Base-by-base conservation (phyloP, 2,797 vertebrate species). In the Rhinatrema bivittatum region DNA sequence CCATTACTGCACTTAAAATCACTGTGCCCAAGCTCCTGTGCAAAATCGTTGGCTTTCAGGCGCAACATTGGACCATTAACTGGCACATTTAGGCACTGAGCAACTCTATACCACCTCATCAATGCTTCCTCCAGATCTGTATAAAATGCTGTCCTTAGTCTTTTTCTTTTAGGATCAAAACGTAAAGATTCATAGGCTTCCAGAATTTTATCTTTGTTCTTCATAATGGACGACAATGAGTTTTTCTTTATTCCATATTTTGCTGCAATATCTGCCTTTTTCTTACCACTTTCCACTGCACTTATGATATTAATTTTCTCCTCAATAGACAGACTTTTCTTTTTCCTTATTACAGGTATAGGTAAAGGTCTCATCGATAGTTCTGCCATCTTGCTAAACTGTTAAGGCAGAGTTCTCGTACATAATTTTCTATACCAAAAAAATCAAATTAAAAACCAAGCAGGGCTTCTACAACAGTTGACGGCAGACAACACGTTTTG, bases 191-290 rank as follows among this genome's bases (percentile, higher is more conserved):
- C 72, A 39, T 78, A 74, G 30, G 79, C 78, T 62, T 79, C 72
- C 39, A 84, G 36, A 53, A 81, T 46, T 40, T 76, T 82, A 17
- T 74, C 70, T 51, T 82, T 82, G 29, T 77, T 84, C 51, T 81
- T 82, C 70, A 81, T 69, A 35, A 81, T 80, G 2, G 76, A 76
- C 46, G 60, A 76, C 32, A 82, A 20, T 1, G 76, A 79, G 20
- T 80, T 84, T 60, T 66, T 77, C 69, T 82, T 81, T 50, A 84
- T 81, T 38, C 77, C 76, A 12, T 79, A 82, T 30, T 78, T 53
- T 30, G 72, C 70, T 8, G 75, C 78, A 4, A 80, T 7, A 4
- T 80, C 78, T 33, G 71, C 60, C 50, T 82, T 82, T 7, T 72
- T 76, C 65, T 66, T 42, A 17, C 79, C 76, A 3, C 70, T 79